A percentile compares a stretch with the other conserved stretches of the same genome.
These are phyloP conservation scores for Stenotaenia linearis DNA, from an alignment of 2,888 invertebrate genomes.

Conservation along the genomic window DNA sequence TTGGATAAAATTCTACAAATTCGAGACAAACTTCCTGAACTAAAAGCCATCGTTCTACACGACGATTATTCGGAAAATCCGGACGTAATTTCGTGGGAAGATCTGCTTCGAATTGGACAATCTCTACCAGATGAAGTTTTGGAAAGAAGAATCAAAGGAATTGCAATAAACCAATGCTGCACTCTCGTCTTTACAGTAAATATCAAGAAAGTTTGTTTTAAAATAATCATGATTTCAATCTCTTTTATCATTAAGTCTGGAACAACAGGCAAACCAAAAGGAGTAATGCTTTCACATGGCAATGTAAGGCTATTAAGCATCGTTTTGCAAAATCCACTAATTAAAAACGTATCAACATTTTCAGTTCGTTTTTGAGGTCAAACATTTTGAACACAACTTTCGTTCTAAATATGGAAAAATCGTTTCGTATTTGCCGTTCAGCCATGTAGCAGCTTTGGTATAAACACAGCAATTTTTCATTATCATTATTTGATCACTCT, in stretches of 20 bases:
- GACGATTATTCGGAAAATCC: not conserved
- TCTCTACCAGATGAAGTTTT: slow-evolving; percentile 41
- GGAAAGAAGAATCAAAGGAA: slow-evolving; percentile 40
- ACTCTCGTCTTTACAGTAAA: slow-evolving; percentile 44
- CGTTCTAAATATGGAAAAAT: not conserved
- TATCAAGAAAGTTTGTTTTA: not conserved
- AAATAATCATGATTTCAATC: too few species aligned
- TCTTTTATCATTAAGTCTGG: slow-evolving; percentile 60
- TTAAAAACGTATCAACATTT: not conserved
- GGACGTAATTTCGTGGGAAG: slow-evolving; percentile 41
- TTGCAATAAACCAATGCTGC: slow-evolving; percentile 45
- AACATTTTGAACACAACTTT: not conserved
- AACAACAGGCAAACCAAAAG: slow-evolving; percentile 82
- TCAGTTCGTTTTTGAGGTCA: not conserved
- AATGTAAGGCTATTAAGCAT: slow-evolving; percentile 49
- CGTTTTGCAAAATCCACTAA: not conserved
- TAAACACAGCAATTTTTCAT: not conserved
- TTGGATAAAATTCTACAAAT: not conserved
- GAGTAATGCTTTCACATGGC: slow-evolving; percentile 88
- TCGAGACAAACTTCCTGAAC: not conserved
- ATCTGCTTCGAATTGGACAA: slow-evolving; percentile 43
- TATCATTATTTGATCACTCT: slow-evolving; percentile 37
- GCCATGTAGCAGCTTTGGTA: not conserved
- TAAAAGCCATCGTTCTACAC: not conserved
- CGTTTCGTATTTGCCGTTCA: not conserved